phyloP scores from a whole-genome alignment of 2,113 vertebrate species.

The Mirounga angustirostris region DNA sequence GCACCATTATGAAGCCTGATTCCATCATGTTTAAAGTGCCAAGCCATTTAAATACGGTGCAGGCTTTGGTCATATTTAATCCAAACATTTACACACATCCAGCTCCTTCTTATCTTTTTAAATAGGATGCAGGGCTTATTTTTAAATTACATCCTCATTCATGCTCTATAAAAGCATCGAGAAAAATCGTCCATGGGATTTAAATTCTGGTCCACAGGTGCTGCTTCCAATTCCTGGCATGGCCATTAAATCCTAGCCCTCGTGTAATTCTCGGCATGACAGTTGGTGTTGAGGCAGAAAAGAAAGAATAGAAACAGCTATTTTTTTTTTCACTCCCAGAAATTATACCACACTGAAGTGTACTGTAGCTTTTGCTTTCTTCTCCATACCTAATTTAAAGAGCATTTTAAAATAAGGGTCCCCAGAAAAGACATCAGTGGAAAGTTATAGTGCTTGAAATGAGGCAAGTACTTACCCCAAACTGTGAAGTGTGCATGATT shows the following conservation, averaged over 20 bases:
- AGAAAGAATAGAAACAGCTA: slow-evolving; percentile 57
- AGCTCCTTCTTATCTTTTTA: slow-evolving; percentile 70
- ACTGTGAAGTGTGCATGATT: neutral
- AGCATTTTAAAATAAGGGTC: neutral
- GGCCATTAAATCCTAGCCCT: slow-evolving; percentile 63
- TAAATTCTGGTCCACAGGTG: slow-evolving; percentile 67
- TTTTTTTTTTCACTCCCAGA: slow-evolving; percentile 33
- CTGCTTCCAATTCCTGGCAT: slow-evolving; percentile 61
- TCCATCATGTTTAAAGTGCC: slow-evolving; percentile 73
- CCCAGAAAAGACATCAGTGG: neutral
- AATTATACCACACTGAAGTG: neutral
- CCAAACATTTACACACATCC: slow-evolving; percentile 75
- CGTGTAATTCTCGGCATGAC: neutral
- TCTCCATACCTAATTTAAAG: slow-evolving; percentile 22
- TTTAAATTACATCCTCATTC: slow-evolving; percentile 72
- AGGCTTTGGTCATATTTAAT: slow-evolving; percentile 65
- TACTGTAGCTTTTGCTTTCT: neutral
- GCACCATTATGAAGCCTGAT: slow-evolving; percentile 61
- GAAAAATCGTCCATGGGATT: slow-evolving; percentile 26
- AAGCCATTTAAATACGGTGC: slow-evolving; percentile 67
- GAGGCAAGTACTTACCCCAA: neutral
- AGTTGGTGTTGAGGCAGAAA: neutral
- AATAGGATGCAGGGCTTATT: slow-evolving; percentile 75
- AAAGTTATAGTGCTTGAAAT: slow-evolving; percentile 26
- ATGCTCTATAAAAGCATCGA: slow-evolving; percentile 28